Conservation (phyloP, 2,113 vertebrate species). For the Elgaria multicarinata region DNA sequence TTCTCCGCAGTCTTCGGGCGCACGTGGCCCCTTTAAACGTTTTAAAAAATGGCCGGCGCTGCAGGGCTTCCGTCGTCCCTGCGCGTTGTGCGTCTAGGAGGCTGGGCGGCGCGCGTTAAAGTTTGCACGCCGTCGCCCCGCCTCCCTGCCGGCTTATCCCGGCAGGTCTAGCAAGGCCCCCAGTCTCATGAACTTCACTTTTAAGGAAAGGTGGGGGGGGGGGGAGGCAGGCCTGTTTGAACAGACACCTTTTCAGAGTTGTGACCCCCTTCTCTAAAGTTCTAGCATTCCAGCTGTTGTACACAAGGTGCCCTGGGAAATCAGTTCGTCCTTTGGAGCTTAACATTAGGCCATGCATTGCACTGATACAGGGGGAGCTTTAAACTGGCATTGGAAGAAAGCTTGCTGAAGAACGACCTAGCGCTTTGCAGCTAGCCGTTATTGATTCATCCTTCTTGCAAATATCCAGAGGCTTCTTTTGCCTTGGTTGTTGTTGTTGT, state of each 20-base stretch:
- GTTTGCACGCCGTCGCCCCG: too few species aligned
- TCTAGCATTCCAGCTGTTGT: background rate
- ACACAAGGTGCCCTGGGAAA: background rate
- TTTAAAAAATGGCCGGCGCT: too few species aligned
- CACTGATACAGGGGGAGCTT: background rate
- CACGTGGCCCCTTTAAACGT: too few species aligned
- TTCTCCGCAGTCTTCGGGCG: too few species aligned
- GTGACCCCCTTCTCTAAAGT: background rate
- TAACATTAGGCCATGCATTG: background rate
- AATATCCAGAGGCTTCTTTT: constrained; percentile 6
- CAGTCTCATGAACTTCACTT: background rate
- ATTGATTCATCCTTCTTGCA: background rate
- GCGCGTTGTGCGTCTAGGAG: too few species aligned
- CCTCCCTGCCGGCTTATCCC: too few species aligned
- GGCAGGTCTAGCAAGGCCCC: too few species aligned
- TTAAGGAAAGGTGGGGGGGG: background rate
- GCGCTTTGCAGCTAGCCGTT: background rate
- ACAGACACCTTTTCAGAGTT: background rate
- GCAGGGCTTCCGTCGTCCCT: too few species aligned
- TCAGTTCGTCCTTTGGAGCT: background rate
- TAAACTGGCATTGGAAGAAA: background rate
- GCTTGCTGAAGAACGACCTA: rapidly evolving
- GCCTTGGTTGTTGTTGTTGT: background rate
- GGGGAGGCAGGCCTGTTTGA: background rate
- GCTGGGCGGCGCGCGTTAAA: too few species aligned